phyloP scores from a whole-genome alignment of 2,797 vertebrate species.

The Hylomyscus alleni region DNA sequence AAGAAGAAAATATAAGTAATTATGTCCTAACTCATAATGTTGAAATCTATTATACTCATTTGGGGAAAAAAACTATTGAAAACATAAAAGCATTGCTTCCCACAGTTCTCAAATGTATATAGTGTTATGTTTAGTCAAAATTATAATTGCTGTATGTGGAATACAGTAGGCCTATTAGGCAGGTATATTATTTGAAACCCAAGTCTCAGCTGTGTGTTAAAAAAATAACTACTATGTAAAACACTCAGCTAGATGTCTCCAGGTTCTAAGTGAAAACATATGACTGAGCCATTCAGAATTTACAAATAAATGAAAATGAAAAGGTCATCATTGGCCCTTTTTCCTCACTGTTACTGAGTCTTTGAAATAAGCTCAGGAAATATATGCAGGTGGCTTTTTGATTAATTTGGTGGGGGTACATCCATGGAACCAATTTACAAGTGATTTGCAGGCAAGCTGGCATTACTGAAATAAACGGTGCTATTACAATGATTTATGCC shows the following conservation, averaged over 20 bases:
- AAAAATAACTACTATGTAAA: conserved; percentile 52
- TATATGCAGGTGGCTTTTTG: conserved; percentile 80
- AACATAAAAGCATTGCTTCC: conserved; percentile 57
- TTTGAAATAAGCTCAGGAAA: conserved; percentile 72
- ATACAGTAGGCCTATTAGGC: conserved; percentile 68
- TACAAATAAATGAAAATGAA: conserved; percentile 70
- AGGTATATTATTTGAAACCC: conserved; percentile 45
- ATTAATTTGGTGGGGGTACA: conserved; percentile 85
- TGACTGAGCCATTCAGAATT: conserved; percentile 49
- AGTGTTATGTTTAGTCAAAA: conserved; percentile 66
- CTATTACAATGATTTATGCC: conserved; percentile 85
- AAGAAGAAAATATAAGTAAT: conserved; percentile 1
- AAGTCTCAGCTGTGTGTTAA: conserved; percentile 38
- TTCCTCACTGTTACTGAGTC: conserved; percentile 35
- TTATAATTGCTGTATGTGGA: conserved; percentile 45
- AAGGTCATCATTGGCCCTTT: conserved; percentile 71
- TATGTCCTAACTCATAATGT: neutral
- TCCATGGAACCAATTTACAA: conserved; percentile 85
- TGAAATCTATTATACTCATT: conserved; percentile 44
- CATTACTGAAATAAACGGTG: conserved; percentile 84
- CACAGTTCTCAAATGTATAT: conserved; percentile 60
- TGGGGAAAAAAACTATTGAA: conserved; percentile 43
- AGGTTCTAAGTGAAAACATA: conserved; percentile 67
- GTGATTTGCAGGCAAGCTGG: conserved; percentile 80
- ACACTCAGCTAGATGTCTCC: neutral